phyloP scores from a whole-genome alignment of 2,113 vertebrate genomes.

The Alouatta palliata region DNA sequence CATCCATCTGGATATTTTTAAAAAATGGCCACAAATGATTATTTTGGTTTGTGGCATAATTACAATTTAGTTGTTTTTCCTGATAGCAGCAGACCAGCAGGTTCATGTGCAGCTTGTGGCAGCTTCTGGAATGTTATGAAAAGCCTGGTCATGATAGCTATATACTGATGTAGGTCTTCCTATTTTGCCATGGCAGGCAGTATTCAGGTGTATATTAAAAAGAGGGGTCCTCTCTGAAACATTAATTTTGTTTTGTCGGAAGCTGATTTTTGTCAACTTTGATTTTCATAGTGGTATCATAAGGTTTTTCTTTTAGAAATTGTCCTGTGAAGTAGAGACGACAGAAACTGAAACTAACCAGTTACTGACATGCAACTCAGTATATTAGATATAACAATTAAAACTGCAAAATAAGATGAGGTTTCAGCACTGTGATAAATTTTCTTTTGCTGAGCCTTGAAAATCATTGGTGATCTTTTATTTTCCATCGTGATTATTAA shows the following conservation, averaged over 20 bases:
- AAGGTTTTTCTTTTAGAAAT: constrained; percentile 43
- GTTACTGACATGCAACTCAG: neutral
- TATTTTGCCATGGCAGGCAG: neutral
- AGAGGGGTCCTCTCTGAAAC: neutral
- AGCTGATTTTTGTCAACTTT: constrained; percentile 14
- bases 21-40: neutral
- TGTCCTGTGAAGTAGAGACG: constrained; percentile 27
- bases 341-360: constrained; percentile 47
- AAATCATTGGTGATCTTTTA: constrained; percentile 39
- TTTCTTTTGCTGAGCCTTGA: constrained; percentile 30
- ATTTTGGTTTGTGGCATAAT: constrained; percentile 23
- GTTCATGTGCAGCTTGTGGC: neutral
- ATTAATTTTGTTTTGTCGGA: neutral
- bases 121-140: neutral
- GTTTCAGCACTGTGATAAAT: neutral
- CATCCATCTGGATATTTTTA: neutral
- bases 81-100: neutral
- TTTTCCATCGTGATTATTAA: neutral
- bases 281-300: constrained; percentile 39
- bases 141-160: neutral
- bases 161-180: neutral
- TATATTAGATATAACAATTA: constrained; percentile 12
- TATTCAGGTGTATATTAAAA: neutral
- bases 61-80: constrained; percentile 30
- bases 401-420: constrained; percentile 18